Base-by-base conservation (phyloP, 2,113 vertebrate genomes). In the Cardinalis cardinalis region DNA sequence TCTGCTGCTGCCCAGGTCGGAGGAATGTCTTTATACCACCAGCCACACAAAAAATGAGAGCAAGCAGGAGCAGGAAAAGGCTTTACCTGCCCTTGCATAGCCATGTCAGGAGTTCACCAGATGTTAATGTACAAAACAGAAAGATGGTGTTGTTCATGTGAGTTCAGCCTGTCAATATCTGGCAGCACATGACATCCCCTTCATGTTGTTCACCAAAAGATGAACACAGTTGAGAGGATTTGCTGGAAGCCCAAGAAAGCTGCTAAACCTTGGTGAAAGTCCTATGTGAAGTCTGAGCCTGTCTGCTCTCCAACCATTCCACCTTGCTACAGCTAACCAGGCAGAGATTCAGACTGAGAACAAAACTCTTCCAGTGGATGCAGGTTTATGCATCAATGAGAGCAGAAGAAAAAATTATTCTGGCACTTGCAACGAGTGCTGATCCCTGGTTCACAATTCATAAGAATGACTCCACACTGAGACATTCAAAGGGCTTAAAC, bases 231-330 rank as follows among this genome's bases (percentile, higher is more conserved):
- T 80, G 43, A 68, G 77, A 59, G n/a, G 48, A 24, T 74, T 79
- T 52, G 11, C 46, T 77, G 60, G 56, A 79, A 86, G 51, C 10
- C 20, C 60, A 23, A 31, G 28, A 31, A 48, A 69, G n/a, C 11
- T 46, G 7, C 34, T n/a, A 70, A 66, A 74, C 10, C 14, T 23
- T n/a, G 4, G 14, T 59, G 34, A 23, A 77, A 77, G 15, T 36
- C 65, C 24, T 82, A 1, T 2, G 0, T 29, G 40, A 31, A 48
- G 44, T 24, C 19, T 6, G 0, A 48, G 53, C 18, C n/a, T 10
- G 0, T 34, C 18, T 56, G 48, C 12, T 68, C 40, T 68, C 40
- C 0, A 0, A 5, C 8, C 53, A 48, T 20, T 64, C 15, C 40
- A 40, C 20, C 48, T 73, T 83, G 38, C 24, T 73, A 15, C 20